A percentile compares a stretch with the other conserved stretches of the same genome.
phyloP scores from a whole-genome alignment of 2,888 invertebrate genomes.

The Stegophylla sp. region DNA sequence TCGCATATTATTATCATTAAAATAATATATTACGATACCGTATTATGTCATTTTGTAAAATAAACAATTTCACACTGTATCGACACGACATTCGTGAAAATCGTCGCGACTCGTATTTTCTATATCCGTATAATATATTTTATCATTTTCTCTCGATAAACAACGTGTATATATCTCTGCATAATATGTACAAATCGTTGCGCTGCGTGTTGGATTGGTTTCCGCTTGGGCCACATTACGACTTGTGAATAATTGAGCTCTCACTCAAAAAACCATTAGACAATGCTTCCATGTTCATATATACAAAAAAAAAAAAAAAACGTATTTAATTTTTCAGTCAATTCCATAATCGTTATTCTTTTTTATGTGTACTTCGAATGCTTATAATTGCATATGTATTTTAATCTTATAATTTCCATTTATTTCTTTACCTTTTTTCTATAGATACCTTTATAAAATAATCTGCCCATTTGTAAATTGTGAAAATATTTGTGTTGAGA shows the following conservation, averaged over 20 bases:
- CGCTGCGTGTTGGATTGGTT: conserved; percentile 22
- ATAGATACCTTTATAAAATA: not conserved
- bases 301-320: not conserved
- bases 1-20: too few relatives aligned
- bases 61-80: conserved; percentile 11
- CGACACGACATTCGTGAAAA: conserved; percentile 18
- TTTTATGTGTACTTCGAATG: not conserved
- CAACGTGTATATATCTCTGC: conserved; percentile 11
- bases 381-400: not conserved
- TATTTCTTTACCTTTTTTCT: not conserved
- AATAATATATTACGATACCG: too few relatives aligned
- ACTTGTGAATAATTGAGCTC: conserved; percentile 45
- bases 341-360: not conserved
- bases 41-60: not conserved
- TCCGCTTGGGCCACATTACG: conserved; percentile 28
- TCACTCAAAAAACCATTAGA: conserved; percentile 16
- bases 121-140: conserved; percentile 24
- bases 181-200: conserved; percentile 10
- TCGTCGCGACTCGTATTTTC: conserved; percentile 23
- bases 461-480: not conserved
- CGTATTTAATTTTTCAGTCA: conserved; percentile 2
- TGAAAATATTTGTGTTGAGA: not conserved
- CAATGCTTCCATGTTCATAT: not conserved
- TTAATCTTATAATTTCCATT: not conserved
- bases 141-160: conserved; percentile 36